Conservation (phyloP, 2,888 invertebrate genomes). For the Apamea sordens region DNA sequence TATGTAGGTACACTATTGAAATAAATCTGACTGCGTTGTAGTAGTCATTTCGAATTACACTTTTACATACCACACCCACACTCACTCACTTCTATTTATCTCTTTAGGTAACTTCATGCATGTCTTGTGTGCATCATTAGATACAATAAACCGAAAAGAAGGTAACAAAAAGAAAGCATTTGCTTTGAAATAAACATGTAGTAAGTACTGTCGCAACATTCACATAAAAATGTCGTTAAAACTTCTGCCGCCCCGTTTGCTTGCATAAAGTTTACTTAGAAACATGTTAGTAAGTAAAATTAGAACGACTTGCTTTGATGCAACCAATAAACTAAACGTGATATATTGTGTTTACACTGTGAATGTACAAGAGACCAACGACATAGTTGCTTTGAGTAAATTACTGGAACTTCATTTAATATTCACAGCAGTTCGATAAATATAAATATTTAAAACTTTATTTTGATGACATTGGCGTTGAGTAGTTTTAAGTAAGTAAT, state of each 20-base stretch:
- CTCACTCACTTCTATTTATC: no score
- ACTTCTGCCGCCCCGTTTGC: constrained; percentile 34
- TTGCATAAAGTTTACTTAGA: constrained; percentile 52
- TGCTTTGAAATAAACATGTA: constrained; percentile 31
- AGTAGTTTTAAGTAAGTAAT: neutral
- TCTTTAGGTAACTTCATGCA: neutral
- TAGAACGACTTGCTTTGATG: constrained; percentile 55
- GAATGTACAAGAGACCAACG: constrained; percentile 9
- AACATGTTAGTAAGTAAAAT: constrained; percentile 49
- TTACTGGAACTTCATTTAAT: constrained; percentile 8
- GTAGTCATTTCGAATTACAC: neutral
- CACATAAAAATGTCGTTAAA: constrained; percentile 54
- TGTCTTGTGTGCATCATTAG: neutral
- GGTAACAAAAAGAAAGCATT: constrained; percentile 11
- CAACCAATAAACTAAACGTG: constrained; percentile 40
- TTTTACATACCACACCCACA: neutral
- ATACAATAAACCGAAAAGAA: neutral
- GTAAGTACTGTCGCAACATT: constrained; percentile 18
- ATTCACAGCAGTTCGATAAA: neutral
- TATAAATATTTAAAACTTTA: neutral
- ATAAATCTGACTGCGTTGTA: neutral
- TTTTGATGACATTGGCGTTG: neutral
- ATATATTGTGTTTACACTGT: constrained; percentile 46
- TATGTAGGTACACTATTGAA: neutral
- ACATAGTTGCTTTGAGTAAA: neutral